Evolutionary conservation across 2,797 vertebrate genomes (phyloP), one percentile per base, ranked within the genome.

Genomic region (Peromyscus attwateri): DNA sequence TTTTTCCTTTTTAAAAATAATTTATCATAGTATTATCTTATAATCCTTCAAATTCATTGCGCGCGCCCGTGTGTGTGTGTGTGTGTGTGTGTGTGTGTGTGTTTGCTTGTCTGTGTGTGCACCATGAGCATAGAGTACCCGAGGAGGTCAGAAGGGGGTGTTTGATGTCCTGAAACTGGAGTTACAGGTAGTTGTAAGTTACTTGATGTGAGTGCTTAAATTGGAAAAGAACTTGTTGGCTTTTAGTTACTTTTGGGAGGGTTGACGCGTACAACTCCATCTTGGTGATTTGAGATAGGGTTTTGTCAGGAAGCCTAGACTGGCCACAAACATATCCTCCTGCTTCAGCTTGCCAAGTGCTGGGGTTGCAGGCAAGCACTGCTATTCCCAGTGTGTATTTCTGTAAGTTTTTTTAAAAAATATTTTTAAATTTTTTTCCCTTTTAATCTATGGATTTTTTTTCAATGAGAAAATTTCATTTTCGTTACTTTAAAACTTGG

Each of bases 401-500:
- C 34, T 96, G 3, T 81, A 68, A 37, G 49, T 92, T 96, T 89
- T 84, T 55, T 89, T 84, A 95, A 92, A 92, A 37, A 68, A 40
- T 52, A 46, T 13, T 89, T 89, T 77, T 16, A 89, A 49, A 12
- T 19, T 76, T 82, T 70, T n/a, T 29, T 11, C 31, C 14, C 23
- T 27, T 66, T 95, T 95, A 29, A 91, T 79, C 29, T 21, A 40
- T 95, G 31, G 43, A 52, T 40, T 88, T 37, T 31, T 85, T 75
- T 93, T 94, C 92, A 14, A 55, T 55, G 31, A 88, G 52, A 80
- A 43, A 70, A 87, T 37, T n/a, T 52, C 12, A 80, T 80, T 66
- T 5, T 60, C 7, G n/a, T 93, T 95, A 85, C 66, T 92, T 96
- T 89, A 94, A 94, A 96, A 80, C 70, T 91, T 62, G 93, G 49